phyloP scores from a whole-genome alignment of 1,140 invertebrate species.

The Carposina sasakii region DNA sequence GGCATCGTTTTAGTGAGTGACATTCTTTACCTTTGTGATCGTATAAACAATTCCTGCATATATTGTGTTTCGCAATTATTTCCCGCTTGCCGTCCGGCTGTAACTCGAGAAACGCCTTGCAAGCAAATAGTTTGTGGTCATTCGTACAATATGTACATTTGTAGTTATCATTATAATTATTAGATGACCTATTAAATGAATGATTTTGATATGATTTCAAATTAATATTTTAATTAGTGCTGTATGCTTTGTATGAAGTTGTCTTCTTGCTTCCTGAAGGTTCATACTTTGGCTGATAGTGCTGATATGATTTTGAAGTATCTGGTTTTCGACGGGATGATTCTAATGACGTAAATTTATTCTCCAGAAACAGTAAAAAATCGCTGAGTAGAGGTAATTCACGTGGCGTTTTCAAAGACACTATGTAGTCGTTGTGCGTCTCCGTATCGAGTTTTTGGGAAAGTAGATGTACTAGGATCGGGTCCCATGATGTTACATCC shows the following conservation, averaged over 20 bases:
- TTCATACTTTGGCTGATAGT: too few species aligned
- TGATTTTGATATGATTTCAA: neutral
- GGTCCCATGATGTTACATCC: neutral
- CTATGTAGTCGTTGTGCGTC: neutral
- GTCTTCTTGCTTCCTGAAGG: too few species aligned
- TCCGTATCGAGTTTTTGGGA: neutral
- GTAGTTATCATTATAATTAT: too few species aligned
- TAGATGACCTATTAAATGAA: too few species aligned
- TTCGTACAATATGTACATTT: neutral
- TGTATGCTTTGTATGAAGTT: neutral
- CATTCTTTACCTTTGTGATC: constrained; percentile 19
- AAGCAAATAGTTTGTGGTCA: neutral
- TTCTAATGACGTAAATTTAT: neutral
- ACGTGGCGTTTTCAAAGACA: neutral
- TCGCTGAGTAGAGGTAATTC: neutral
- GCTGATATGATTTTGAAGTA: neutral
- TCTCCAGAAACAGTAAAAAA: neutral
- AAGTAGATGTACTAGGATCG: neutral
- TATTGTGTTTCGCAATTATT: constrained; percentile 12
- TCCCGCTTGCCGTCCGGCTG: neutral
- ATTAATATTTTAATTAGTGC: neutral
- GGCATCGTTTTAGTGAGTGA: constrained; percentile 16
- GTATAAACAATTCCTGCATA: constrained; percentile 17
- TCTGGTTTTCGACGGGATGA: neutral
- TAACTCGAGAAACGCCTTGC: neutral